These are phyloP conservation scores for Melolontha melolontha DNA, from an alignment of 2,888 invertebrate species.

Conservation along the genomic window DNA sequence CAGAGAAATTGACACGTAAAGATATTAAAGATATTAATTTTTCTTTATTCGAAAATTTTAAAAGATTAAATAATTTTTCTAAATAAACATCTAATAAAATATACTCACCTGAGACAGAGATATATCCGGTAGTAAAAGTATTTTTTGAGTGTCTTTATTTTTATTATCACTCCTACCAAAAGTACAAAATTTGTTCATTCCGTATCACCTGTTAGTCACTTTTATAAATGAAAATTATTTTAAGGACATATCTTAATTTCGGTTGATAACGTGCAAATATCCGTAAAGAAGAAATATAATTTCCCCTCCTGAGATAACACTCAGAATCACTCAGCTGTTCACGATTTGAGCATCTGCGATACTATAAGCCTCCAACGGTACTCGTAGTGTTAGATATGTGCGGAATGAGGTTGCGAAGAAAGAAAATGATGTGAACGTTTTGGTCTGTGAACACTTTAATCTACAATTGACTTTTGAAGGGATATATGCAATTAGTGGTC, in stretches of 20 bases:
- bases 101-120: slow-evolving; percentile 60
- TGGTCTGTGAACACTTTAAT: slow-evolving; percentile 55
- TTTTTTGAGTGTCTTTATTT: slow-evolving; percentile 54
- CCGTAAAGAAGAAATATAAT: not conserved
- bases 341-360: slow-evolving; percentile 52
- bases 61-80: not conserved
- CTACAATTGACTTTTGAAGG: slow-evolving; percentile 33
- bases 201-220: slow-evolving; percentile 21
- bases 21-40: slow-evolving; percentile 3
- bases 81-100: slow-evolving; percentile 10
- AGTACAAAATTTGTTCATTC: slow-evolving; percentile 59
- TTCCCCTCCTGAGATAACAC: slow-evolving; percentile 15
- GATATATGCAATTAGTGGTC: slow-evolving; percentile 49
- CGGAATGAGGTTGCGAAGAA: slow-evolving; percentile 61
- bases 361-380: slow-evolving; percentile 56
- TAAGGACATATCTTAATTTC: slow-evolving; percentile 2
- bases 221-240: not conserved
- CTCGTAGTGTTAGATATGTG: slow-evolving; percentile 54
- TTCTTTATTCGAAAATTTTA: not conserved
- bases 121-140: slow-evolving; percentile 61
- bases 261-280: not conserved
- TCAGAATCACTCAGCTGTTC: slow-evolving; percentile 51
- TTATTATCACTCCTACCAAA: slow-evolving; percentile 57
- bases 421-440: slow-evolving; percentile 56
- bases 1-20: slow-evolving; percentile 13